Base-by-base conservation (phyloP, 2,113 vertebrate species). In the Neolamprologus longior region DNA sequence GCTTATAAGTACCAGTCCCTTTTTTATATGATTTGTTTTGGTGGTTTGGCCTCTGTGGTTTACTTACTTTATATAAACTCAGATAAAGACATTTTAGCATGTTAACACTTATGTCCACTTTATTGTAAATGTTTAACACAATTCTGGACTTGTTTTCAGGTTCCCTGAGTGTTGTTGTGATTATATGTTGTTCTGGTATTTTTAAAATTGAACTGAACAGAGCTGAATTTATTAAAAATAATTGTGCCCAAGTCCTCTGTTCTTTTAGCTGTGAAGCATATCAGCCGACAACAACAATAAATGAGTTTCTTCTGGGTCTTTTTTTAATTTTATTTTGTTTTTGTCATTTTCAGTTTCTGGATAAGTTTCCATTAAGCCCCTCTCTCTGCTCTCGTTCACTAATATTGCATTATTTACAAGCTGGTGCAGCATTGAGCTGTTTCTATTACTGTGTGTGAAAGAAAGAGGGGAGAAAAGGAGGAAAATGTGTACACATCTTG, bases 351-450 rank as follows among this genome's bases (percentile, higher is more conserved):
- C 9, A 66, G 78, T 88, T 86, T 78, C 33, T 81, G 88, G 50
- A 66, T 91, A 66, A 26, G 33, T 58, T 33, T 81, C 61, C 5
- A 76, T 58, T 83, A 79, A 80, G 61, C 55, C 47, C 40, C 81
- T n/a, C 15, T 83, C 54, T 55, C 24, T 37, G n/a, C 19, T 31
- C 14, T 33, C 40, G 50, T 76, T 50, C 42, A 50, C 71, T 28
- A 54, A 85, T 53, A 57, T 54, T 80, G 35, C 81, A 76, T 24
- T 13, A 52, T 81, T 19, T 31, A 19, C 26, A 35, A 37, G 8
- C 35, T 61, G 33, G n/a, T 61, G 21, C 61, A 15, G 21, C 61
- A 89, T 90, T 88, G 91, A 91, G 92, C 40, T 73, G 83, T 78
- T 33, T 71, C 37, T 42, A 55, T 12, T 85, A 68, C n/a, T 78